phyloP scores from a whole-genome alignment of 2,797 vertebrate genomes.

The Cercopithecus mitis region DNA sequence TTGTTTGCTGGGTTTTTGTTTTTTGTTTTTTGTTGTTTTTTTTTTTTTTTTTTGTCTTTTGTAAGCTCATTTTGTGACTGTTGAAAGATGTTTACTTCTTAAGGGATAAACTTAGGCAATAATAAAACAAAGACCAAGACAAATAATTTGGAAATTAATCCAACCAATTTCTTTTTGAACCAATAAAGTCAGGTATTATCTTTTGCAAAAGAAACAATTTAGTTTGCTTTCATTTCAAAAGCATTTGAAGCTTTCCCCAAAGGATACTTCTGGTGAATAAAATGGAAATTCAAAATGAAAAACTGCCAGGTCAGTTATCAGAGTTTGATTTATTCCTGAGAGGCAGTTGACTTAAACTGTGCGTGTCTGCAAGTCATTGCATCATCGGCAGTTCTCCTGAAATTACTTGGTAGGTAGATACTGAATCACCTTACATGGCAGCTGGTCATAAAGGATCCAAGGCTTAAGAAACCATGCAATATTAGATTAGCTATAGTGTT shows the following conservation, averaged over 20 bases:
- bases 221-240: slow-evolving; percentile 56
- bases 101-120: slow-evolving; percentile 51
- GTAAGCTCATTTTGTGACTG: slow-evolving; percentile 44
- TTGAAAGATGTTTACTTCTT: slow-evolving; percentile 57
- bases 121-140: slow-evolving; percentile 61
- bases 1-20: neutral
- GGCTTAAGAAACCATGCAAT: neutral
- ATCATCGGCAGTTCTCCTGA: neutral
- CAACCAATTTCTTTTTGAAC: slow-evolving; percentile 44
- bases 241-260: slow-evolving; percentile 54
- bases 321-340: slow-evolving; percentile 54
- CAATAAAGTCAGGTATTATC: slow-evolving; percentile 35
- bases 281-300: slow-evolving; percentile 56
- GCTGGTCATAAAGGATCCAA: neutral
- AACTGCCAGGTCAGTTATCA: slow-evolving; percentile 53
- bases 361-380: slow-evolving; percentile 25
- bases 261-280: slow-evolving; percentile 61
- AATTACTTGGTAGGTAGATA: neutral
- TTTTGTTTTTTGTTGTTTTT: no score
- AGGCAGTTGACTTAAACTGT: slow-evolving; percentile 47
- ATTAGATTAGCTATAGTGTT: slow-evolving; percentile 48
- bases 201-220: slow-evolving; percentile 44
- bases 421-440: neutral
- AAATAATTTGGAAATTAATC: slow-evolving; percentile 59
- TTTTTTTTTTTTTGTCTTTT: neutral